Percentiles rank a stretch among this genome's conserved stretches.
Conservation (phyloP, 2,113 vertebrate species). For the Engraulis encrasicolus region DNA sequence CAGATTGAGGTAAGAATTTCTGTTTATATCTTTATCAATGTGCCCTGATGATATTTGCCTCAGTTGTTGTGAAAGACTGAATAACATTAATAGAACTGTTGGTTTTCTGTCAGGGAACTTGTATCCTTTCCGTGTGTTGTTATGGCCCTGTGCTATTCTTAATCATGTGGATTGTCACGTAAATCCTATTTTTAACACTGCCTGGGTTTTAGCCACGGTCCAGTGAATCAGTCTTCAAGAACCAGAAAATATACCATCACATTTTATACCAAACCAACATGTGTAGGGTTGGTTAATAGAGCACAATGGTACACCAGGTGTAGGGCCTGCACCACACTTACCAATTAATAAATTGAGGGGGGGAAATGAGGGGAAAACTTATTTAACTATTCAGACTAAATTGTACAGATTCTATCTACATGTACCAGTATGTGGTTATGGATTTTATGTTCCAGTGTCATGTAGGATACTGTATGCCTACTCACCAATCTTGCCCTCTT, state of each 20-base stretch:
- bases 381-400: too few species aligned
- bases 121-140: neutral
- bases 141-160: slow-evolving; percentile 13
- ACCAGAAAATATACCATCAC: neutral
- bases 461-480: too few species aligned
- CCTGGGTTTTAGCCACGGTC: neutral
- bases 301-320: too few species aligned
- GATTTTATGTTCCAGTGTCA: too few species aligned
- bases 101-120: neutral
- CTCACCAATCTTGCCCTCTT: too few species aligned
- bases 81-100: neutral
- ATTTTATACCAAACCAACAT: neutral
- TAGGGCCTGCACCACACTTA: too few species aligned
- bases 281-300: too few species aligned
- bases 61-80: neutral
- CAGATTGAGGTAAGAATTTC: neutral
- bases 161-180: neutral
- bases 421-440: too few species aligned
- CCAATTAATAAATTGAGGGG: too few species aligned
- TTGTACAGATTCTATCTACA: too few species aligned
- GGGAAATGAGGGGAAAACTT: too few species aligned
- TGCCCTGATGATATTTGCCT: neutral
- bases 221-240: neutral
- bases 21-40: neutral
- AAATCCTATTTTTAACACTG: neutral